Evolutionary conservation across 2,797 vertebrate species (phyloP).

Genomic region (Decapterus maruadsi): DNA sequence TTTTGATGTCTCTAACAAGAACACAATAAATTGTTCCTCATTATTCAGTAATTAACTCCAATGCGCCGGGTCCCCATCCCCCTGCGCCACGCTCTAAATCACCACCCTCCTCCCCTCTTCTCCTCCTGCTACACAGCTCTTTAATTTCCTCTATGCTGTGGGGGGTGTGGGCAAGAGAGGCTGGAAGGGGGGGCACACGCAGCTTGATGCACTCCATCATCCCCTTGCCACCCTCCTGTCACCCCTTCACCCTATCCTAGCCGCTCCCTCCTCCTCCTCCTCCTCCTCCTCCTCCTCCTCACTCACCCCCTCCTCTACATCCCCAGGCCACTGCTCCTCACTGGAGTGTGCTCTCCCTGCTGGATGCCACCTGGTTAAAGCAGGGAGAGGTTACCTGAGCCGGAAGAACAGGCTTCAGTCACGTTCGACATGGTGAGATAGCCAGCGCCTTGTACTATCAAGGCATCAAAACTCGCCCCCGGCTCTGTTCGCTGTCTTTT

Average conservation of each 20-base stretch:
- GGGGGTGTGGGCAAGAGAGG: constrained; percentile 74
- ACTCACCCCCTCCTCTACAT: constrained; percentile 15
- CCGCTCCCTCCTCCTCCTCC: constrained; percentile 46
- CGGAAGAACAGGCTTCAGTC: constrained; percentile 40
- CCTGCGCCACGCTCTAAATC: constrained; percentile 84
- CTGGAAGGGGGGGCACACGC: constrained; percentile 59
- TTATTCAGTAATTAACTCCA: constrained; percentile 92
- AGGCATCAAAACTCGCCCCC: constrained; percentile 38
- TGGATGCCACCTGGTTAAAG: constrained; percentile 67
- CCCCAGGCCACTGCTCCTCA: constrained; percentile 43
- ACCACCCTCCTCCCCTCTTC: constrained; percentile 78
- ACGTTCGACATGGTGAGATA: constrained; percentile 16
- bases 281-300: constrained; percentile 29
- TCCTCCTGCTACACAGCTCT: constrained; percentile 83
- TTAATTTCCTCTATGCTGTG: constrained; percentile 88
- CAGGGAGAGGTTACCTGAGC: constrained; percentile 58
- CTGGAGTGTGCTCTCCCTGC: constrained; percentile 49
- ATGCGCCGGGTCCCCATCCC: constrained; percentile 81
- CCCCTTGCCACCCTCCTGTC: constrained; percentile 75
- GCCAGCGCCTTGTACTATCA: constrained; percentile 23
- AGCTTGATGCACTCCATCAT: constrained; percentile 85
- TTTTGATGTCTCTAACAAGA: constrained; percentile 91
- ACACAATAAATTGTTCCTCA: constrained; percentile 92
- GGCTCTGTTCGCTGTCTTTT: constrained; percentile 43
- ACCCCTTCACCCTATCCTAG: constrained; percentile 57